Percentiles rank a stretch among this genome's conserved stretches.
phyloP scores from a whole-genome alignment of 2,113 vertebrate species.

The Circaetus cinerascens region DNA sequence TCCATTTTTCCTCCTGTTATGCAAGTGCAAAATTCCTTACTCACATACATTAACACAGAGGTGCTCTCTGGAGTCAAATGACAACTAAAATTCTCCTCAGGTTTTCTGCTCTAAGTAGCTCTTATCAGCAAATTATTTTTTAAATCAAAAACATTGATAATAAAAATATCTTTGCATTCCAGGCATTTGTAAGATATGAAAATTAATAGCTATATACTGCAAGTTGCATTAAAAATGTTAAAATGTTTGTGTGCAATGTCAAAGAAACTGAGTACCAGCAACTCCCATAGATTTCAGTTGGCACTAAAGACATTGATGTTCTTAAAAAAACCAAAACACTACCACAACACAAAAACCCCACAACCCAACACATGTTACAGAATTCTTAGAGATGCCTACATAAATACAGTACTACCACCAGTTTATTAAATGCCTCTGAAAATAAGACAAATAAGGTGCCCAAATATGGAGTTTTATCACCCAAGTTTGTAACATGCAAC shows the following conservation, averaged over 20 bases:
- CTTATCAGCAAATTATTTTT: background rate
- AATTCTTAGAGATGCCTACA: background rate
- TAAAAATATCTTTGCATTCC: background rate
- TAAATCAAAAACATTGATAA: background rate
- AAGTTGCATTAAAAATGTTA: background rate
- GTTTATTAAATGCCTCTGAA: background rate
- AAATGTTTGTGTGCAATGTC: background rate
- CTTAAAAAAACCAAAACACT: background rate
- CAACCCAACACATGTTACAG: background rate
- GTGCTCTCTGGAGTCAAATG: background rate
- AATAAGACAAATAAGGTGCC: background rate
- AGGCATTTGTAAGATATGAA: background rate
- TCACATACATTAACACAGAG: background rate
- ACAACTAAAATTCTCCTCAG: background rate
- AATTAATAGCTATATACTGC: background rate
- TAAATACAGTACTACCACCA: background rate
- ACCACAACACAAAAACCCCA: fast-evolving
- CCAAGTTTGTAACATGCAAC: background rate
- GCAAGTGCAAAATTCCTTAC: background rate
- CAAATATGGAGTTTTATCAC: background rate
- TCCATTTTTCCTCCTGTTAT: background rate
- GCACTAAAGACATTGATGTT: background rate
- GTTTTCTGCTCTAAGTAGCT: background rate
- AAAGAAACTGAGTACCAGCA: background rate
- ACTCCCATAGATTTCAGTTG: background rate